Base-by-base conservation (phyloP, 2,113 vertebrate genomes). In the Ptychochromis oligacanthus region DNA sequence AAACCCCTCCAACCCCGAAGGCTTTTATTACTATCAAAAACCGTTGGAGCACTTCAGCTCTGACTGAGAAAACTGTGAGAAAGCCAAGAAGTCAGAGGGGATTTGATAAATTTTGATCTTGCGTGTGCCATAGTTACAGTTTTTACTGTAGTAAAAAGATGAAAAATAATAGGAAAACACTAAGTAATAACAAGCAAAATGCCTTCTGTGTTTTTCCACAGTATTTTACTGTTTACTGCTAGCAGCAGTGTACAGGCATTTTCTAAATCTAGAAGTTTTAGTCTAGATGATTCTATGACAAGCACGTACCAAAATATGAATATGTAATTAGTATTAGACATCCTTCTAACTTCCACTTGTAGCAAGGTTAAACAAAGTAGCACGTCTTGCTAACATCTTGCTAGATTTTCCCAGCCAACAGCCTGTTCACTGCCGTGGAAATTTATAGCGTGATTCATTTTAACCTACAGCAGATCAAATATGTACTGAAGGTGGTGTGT, bases 1-100 rank as follows among this genome's bases (percentile, higher is more conserved):
- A 92, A 92, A 93, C 36, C 81, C 80, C 78, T 85, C 74, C 78
- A 89, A 83, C 80, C 82, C 82, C 36, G 8, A 82, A 89, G 86
- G 83, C 81, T 90, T 92, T 88, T 77, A 86, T 86, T 88, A 85
- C 54, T 24, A 83, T 76, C 82, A 72, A 80, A 67, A 93, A 85
- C 81, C 89, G 60, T 34, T 70, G 26, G 82, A 86, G 85, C 89
- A 82, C 85, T 91, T 92, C 81, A 86, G 20, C 82, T 91, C 62
- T 52, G 20, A 83, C 77, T n/a, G 75, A 57, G 26, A 52, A 85
- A 80, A 77, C 40, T 24, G n/a, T n/a, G 65, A 75, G 34, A 70
- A 18, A 61, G 8, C 61, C 57, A 54, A 55, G 8, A 49, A n/a
- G 8, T 46, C 8, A 36, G 18, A 56, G 40, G 26, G 46, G 36